Base-by-base conservation (phyloP, 2,888 invertebrate species). In the Drepanosiphum platanoidis region DNA sequence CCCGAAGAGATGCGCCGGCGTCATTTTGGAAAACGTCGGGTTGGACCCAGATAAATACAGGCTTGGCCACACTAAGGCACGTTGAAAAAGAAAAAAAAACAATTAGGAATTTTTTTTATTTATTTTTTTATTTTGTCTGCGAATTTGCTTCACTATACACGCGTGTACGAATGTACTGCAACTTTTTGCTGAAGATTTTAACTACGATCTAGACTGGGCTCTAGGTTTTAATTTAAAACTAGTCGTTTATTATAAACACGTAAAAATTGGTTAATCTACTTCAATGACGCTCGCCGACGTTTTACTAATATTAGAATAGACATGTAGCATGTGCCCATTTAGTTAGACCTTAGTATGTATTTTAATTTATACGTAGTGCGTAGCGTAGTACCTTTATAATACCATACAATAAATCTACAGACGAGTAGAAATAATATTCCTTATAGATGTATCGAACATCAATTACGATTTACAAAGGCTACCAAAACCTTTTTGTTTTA, bases 11-110 rank as follows among this genome's bases (percentile, higher is more conserved):
- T 92, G 93, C 89, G 95, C 96, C 87, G 93, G 92, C 90, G 91
- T 94, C 89, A 94, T 98, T 91, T 93, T 97, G 92, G 94, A 95
- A 86, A 92, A 93, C 88, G 93, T 95, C 88, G 94, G 94, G 90
- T 93, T 99, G 91, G 96, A 95, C 90, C 91, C 93, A 88, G 97
- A 98, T 91, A 94, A 95, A 90, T 99, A 95, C 92, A 96, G 97
- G 93, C 93, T 97, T 91, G 99, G 99, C 93, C 95, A 96, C 92
- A 98, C 98, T 92, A 99, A 99, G 95, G 98, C 98, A 95, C 94
- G 95, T 94, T 77, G 1, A 46, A 75, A 83, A 72, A 22, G 42
- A 39, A 1, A 61, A 27, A 74, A 15, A 36, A 75, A 30, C 3
- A 32, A 52, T n/a, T 39, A 77, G 84, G 39, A 36, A 42, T 70